These are phyloP conservation scores for Dryococelus australis DNA, from an alignment of 2,888 invertebrate species.

Conservation along the genomic window DNA sequence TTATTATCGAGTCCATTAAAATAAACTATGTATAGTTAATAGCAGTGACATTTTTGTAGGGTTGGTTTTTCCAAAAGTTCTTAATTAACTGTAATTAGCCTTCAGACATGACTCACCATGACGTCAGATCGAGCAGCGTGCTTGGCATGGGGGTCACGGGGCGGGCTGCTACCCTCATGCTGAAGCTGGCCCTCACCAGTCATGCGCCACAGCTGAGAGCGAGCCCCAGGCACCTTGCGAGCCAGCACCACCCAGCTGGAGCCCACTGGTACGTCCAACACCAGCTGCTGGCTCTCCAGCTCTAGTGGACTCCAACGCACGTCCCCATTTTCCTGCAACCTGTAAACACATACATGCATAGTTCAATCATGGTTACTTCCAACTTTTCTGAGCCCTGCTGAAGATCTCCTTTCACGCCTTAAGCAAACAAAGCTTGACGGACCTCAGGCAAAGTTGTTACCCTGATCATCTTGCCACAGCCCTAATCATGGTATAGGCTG, in stretches of 20 bases:
- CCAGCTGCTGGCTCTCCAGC: conserved; percentile 77
- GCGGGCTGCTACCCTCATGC: conserved; percentile 80
- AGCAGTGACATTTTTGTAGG: too few species aligned
- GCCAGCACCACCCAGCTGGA: conserved; percentile 72
- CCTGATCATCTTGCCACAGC: too few species aligned
- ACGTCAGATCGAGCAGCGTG: conserved; percentile 43
- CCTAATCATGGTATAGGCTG: too few species aligned
- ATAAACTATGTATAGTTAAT: too few species aligned
- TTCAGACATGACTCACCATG: conserved; percentile 19
- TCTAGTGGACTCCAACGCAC: conserved; percentile 56
- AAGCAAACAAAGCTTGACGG: too few species aligned
- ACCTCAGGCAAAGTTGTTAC: too few species aligned
- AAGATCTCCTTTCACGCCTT: too few species aligned
- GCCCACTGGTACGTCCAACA: conserved; percentile 76
- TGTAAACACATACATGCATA: background rate
- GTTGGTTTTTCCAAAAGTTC: too few species aligned
- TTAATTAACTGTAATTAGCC: too few species aligned
- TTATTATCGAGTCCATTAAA: too few species aligned
- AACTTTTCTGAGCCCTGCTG: too few species aligned
- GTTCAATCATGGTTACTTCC: too few species aligned
- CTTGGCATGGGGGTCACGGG: conserved; percentile 55
- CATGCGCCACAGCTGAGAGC: conserved; percentile 94
- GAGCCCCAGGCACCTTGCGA: conserved; percentile 72
- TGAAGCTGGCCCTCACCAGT: conserved; percentile 88
- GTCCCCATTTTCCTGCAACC: background rate